Conservation (phyloP, 1,140 invertebrate genomes). For the Aphelenchoides avenae region DNA sequence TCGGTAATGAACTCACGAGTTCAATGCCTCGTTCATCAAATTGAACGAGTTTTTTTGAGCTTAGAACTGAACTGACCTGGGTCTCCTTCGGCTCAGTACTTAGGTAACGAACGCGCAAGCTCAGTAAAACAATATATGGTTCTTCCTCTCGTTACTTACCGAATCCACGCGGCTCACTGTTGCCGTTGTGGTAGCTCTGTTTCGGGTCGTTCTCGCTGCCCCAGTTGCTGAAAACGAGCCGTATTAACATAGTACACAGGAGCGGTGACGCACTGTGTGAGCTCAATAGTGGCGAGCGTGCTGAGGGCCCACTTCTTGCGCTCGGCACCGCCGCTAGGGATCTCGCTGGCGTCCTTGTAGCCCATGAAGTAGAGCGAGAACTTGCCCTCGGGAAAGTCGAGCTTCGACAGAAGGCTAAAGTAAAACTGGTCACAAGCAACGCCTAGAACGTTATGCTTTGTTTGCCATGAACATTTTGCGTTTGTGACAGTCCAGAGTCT, state of each 20-base stretch:
- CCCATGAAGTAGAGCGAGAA: slow-evolving; percentile 90
- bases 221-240: slow-evolving; percentile 74
- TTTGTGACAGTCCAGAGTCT: slow-evolving; percentile 2
- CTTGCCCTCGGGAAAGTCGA: slow-evolving; percentile 81
- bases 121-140: no score
- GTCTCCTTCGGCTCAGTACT: no score
- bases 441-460: neutral
- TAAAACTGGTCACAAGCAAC: slow-evolving; percentile 18
- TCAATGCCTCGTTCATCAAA: no score
- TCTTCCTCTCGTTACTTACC: no score
- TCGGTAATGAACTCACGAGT: no score
- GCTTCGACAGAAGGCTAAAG: slow-evolving; percentile 71
- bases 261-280: slow-evolving; percentile 73
- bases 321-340: slow-evolving; percentile 69
- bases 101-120: no score
- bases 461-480: slow-evolving; percentile 5
- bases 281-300: slow-evolving; percentile 79
- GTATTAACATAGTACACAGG: slow-evolving; percentile 41
- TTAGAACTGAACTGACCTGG: no score
- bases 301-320: slow-evolving; percentile 73
- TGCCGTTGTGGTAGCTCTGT: slow-evolving; percentile 78
- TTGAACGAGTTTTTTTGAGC: no score
- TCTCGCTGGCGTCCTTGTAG: slow-evolving; percentile 73
- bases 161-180: slow-evolving; percentile 80
- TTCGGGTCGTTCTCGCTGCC: slow-evolving; percentile 79